Percentiles rank a stretch among this genome's conserved stretches.
Evolutionary conservation across 2,888 invertebrate species (phyloP).

Genomic region (Seira musarum): DNA sequence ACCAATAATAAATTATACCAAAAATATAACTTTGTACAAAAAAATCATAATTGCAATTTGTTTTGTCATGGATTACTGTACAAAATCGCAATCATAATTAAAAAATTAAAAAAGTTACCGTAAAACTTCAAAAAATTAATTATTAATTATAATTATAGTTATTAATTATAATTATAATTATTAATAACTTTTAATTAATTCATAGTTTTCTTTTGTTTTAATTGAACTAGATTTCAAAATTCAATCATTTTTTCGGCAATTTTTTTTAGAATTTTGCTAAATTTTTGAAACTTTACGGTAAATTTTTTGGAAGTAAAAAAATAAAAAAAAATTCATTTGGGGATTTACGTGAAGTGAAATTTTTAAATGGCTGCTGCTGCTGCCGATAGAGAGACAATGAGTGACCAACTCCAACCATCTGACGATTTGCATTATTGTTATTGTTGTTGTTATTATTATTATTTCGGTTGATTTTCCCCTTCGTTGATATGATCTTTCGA

Average conservation of each 20-base stretch:
- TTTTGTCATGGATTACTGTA: too few relatives aligned
- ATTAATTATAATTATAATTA: too few relatives aligned
- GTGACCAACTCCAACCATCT: constrained; percentile 49
- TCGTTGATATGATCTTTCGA: constrained; percentile 32
- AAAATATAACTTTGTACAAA: constrained; percentile 2
- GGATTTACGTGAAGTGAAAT: constrained; percentile 56
- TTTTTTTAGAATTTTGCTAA: too few relatives aligned
- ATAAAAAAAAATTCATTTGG: constrained; percentile 30
- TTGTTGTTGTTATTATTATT: constrained; percentile 54
- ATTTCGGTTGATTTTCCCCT: constrained; percentile 35
- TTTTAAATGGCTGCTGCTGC: constrained; percentile 46
- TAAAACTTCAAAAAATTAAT: too few relatives aligned
- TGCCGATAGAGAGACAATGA: constrained; percentile 61
- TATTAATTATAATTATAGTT: too few relatives aligned
- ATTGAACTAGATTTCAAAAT: too few relatives aligned
- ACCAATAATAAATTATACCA: constrained; percentile 10
- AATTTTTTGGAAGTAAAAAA: too few relatives aligned
- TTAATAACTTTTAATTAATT: too few relatives aligned
- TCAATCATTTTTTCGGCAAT: neutral
- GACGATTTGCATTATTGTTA: constrained; percentile 48
- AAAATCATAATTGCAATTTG: neutral
- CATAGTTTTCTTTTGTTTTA: too few relatives aligned
- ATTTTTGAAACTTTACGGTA: too few relatives aligned
- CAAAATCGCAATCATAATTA: too few relatives aligned
- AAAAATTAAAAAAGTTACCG: too few relatives aligned